phyloP scores from a whole-genome alignment of 2,113 vertebrate genomes.

The Colossoma macropomum region DNA sequence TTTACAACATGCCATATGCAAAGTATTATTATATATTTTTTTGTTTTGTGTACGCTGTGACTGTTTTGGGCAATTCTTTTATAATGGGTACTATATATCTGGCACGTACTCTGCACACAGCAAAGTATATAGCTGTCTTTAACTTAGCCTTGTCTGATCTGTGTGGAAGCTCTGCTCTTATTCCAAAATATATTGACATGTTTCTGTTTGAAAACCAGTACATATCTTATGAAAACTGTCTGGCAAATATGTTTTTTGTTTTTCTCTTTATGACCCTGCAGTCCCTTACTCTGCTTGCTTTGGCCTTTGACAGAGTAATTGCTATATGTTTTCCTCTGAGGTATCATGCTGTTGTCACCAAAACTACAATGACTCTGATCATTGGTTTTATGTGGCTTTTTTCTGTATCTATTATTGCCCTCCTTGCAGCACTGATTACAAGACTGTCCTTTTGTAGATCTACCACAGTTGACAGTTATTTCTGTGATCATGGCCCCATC shows the following conservation, averaged over 20 bases:
- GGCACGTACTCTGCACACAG: slow-evolving; percentile 43
- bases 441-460: not conserved
- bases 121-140: slow-evolving; percentile 54
- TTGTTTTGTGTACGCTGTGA: slow-evolving; percentile 43
- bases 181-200: slow-evolving; percentile 47
- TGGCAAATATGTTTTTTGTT: slow-evolving; percentile 71
- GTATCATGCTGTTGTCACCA: slow-evolving; percentile 63
- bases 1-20: slow-evolving; percentile 35
- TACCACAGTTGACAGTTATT: too few relatives aligned
- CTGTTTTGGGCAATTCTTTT: slow-evolving; percentile 42
- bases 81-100: slow-evolving; percentile 36
- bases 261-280: slow-evolving; percentile 51
- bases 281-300: slow-evolving; percentile 62
- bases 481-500: too few relatives aligned
- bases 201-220: slow-evolving; percentile 42
- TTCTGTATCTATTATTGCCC: not conserved
- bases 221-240: slow-evolving; percentile 46
- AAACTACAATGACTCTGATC: slow-evolving; percentile 33
- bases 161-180: slow-evolving; percentile 48
- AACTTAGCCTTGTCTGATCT: slow-evolving; percentile 50
- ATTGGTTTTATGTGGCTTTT: slow-evolving; percentile 51
- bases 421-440: not conserved
- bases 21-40: slow-evolving; percentile 52
- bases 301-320: slow-evolving; percentile 71
- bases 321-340: slow-evolving; percentile 70